Conservation (phyloP, 1,140 invertebrate genomes). For the Adelges cooleyi region DNA sequence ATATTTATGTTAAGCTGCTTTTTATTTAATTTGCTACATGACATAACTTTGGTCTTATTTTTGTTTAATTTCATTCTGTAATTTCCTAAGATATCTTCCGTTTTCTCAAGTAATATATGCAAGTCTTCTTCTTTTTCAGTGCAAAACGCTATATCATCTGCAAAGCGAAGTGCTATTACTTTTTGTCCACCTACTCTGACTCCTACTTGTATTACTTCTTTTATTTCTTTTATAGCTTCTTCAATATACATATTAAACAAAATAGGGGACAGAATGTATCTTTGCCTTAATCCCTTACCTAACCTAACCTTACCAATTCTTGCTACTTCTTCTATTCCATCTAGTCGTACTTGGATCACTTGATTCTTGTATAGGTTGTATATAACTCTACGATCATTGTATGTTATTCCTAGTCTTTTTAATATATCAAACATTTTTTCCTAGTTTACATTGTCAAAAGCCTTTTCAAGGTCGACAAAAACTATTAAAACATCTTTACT, state of each 20-base stretch:
- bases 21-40: neutral
- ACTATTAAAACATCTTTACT: neutral
- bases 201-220: constrained; percentile 8
- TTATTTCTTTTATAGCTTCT: constrained; percentile 18
- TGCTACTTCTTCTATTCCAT: constrained; percentile 2
- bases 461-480: neutral
- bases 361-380: constrained; percentile 18
- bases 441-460: neutral
- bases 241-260: constrained; percentile 27
- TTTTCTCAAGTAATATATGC: neutral
- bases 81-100: neutral
- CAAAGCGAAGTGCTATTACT: constrained; percentile 19
- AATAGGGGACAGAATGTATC: constrained; percentile 5
- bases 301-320: constrained; percentile 8
- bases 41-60: neutral
- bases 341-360: neutral
- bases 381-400: constrained; percentile 10
- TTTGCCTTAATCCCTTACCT: constrained; percentile 8
- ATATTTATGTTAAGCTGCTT: neutral
- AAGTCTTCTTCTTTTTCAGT: neutral
- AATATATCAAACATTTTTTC: neutral
- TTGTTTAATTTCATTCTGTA: constrained; percentile 18
- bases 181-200: constrained; percentile 15
- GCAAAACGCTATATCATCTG: constrained; percentile 25
- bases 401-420: neutral